Conservation (phyloP, 2,888 invertebrate genomes). For the Acrobasis consociella region DNA sequence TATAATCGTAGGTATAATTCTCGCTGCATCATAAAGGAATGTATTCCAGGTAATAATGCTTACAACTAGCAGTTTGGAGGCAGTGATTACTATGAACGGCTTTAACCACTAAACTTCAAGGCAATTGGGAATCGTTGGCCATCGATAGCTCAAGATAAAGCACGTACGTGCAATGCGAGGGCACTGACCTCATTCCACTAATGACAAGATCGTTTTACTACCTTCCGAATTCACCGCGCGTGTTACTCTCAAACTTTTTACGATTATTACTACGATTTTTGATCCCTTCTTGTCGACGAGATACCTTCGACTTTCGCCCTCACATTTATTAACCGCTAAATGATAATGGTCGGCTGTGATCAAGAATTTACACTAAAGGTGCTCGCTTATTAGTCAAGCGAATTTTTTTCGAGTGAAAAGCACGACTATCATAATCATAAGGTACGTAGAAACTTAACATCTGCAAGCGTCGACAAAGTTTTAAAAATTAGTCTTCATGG, state of each 20-base stretch:
- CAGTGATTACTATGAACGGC: background rate
- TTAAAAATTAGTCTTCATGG: too few species aligned
- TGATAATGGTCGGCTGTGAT: slow-evolving; percentile 67
- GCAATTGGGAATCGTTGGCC: slow-evolving; percentile 21
- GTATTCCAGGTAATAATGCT: too few species aligned
- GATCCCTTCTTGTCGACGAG: slow-evolving; percentile 61
- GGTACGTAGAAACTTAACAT: background rate
- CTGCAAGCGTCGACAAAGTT: background rate
- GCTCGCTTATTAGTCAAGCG: slow-evolving; percentile 45
- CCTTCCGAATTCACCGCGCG: slow-evolving; percentile 71
- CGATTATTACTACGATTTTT: slow-evolving; percentile 76
- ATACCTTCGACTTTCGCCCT: slow-evolving; percentile 65
- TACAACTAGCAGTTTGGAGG: background rate
- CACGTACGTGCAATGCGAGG: slow-evolving; percentile 44
- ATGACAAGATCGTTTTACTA: slow-evolving; percentile 61
- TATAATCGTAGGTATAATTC: too few species aligned
- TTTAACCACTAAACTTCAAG: background rate
- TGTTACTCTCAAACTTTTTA: slow-evolving; percentile 75
- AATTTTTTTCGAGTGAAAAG: background rate
- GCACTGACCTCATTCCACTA: slow-evolving; percentile 53
- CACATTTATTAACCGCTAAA: slow-evolving; percentile 75
- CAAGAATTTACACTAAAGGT: slow-evolving; percentile 58
- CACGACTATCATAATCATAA: background rate
- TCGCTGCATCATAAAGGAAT: too few species aligned
- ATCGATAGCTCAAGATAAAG: slow-evolving; percentile 45